Percentiles rank a stretch among this genome's conserved stretches.
These are phyloP conservation scores for Papilio demoleus DNA, from an alignment of 2,888 invertebrate genomes.

Conservation along the genomic window DNA sequence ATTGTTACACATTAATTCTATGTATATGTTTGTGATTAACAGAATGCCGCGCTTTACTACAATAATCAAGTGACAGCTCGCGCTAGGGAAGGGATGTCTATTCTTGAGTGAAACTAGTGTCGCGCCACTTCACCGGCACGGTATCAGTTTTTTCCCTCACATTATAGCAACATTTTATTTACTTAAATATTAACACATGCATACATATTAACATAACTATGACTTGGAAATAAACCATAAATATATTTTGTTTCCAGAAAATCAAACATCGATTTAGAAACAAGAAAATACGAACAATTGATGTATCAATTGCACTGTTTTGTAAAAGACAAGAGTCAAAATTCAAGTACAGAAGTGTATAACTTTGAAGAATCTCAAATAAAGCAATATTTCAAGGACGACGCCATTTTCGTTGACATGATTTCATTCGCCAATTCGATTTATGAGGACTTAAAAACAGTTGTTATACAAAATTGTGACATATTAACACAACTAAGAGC, in stretches of 20 bases:
- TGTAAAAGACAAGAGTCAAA: slow-evolving; percentile 42
- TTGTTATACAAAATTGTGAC: slow-evolving; percentile 39
- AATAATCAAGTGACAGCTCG: too few relatives aligned
- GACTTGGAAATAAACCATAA: too few relatives aligned
- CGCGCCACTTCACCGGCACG: too few relatives aligned
- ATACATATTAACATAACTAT: too few relatives aligned
- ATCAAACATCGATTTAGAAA: slow-evolving; percentile 65
- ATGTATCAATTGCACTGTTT: slow-evolving; percentile 55
- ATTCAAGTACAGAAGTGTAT: slow-evolving; percentile 31
- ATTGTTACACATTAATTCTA: too few relatives aligned
- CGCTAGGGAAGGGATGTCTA: too few relatives aligned
- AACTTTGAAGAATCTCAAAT: slow-evolving; percentile 40
- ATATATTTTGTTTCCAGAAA: slow-evolving; percentile 56
- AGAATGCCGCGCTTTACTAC: too few relatives aligned
- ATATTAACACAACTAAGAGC: slow-evolving; percentile 45
- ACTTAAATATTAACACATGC: too few relatives aligned
- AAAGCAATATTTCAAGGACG: slow-evolving; percentile 53
- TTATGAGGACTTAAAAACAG: slow-evolving; percentile 51
- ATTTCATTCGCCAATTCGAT: slow-evolving; percentile 54
- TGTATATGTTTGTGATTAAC: too few relatives aligned
- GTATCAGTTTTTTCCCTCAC: too few relatives aligned
- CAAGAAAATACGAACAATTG: slow-evolving; percentile 65
- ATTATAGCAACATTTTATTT: too few relatives aligned
- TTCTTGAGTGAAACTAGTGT: too few relatives aligned
- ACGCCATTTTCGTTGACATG: slow-evolving; percentile 49